These are phyloP conservation scores for Hyalella azteca DNA, from an alignment of 2,888 invertebrate genomes.

Conservation along the genomic window DNA sequence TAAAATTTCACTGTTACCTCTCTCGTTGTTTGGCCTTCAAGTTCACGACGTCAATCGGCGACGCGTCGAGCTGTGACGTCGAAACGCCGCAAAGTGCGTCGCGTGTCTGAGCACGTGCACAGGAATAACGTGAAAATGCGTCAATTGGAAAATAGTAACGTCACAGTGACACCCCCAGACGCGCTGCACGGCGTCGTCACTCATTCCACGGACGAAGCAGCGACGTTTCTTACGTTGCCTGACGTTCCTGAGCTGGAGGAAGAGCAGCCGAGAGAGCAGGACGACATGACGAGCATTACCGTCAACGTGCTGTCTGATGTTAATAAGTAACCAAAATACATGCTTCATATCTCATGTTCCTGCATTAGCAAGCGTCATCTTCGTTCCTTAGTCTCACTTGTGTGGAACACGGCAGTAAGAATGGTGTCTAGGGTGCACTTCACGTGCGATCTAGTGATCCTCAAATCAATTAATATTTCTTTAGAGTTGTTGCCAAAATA, in stretches of 20 bases:
- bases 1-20: background rate
- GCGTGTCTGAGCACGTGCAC: background rate
- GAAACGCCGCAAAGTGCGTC: background rate
- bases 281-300: background rate
- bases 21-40: background rate
- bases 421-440: no score
- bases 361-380: no score
- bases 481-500: no score
- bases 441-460: no score
- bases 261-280: background rate
- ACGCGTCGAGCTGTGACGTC: background rate
- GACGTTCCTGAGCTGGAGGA: background rate
- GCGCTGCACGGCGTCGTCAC: background rate
- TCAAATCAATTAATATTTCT: no score
- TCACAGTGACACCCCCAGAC: slow-evolving; percentile 8
- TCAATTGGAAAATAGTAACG: background rate
- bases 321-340: background rate
- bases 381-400: no score
- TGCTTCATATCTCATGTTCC: background rate
- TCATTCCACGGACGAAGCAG: background rate
- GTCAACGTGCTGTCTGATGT: background rate
- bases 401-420: no score
- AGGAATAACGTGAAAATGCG: slow-evolving; percentile 3
- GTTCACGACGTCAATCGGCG: background rate
- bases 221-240: background rate